Evolutionary conservation across 1,140 invertebrate species (phyloP).

Genomic region (Drosophila pseudoobscura): DNA sequence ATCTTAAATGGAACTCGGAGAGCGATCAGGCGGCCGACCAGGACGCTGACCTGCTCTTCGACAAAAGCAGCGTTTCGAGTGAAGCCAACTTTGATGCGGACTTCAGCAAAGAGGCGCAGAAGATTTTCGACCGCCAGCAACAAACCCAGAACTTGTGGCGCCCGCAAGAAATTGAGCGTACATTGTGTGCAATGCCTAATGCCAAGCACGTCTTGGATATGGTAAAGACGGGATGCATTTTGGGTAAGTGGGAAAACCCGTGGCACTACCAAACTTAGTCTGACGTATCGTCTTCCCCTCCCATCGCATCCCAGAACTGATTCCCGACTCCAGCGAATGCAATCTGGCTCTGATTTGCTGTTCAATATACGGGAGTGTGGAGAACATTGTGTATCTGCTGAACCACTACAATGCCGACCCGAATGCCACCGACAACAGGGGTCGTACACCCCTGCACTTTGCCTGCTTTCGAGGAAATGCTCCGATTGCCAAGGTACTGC

Average conservation of each 20-base stretch:
- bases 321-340: conserved; percentile 61
- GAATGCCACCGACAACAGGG: conserved; percentile 63
- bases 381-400: conserved; percentile 66
- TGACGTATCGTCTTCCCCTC: neutral
- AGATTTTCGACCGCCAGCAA: conserved; percentile 68
- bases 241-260: conserved; percentile 36
- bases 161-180: conserved; percentile 77
- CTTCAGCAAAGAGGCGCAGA: conserved; percentile 78
- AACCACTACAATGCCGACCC: conserved; percentile 66
- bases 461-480: conserved; percentile 88
- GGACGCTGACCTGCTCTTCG: conserved; percentile 64
- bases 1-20: conserved; percentile 79
- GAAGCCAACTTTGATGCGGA: conserved; percentile 83
- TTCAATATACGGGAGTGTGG: conserved; percentile 59
- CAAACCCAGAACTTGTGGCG: conserved; percentile 83
- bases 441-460: conserved; percentile 89
- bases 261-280: neutral
- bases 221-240: conserved; percentile 83
- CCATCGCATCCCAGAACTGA: conserved; percentile 43
- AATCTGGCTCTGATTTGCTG: conserved; percentile 73
- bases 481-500: conserved; percentile 86
- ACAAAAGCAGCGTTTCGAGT: conserved; percentile 84
- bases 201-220: conserved; percentile 84
- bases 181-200: conserved; percentile 83
- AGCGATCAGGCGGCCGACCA: conserved; percentile 55